Evolutionary conservation across 2,113 vertebrate species (phyloP).

Genomic region (Mus musculus): GRCm39 chr8:114819501-114820000

Average conservation of each 20-base stretch:
- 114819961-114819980: background rate
- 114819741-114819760: conserved; percentile 15
- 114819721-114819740: background rate
- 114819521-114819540: background rate
- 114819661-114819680: conserved; percentile 67
- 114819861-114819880: background rate
- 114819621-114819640: conserved; percentile 71
- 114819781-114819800: conserved; percentile 46
- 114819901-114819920: background rate
- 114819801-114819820: background rate
- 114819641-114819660: conserved; percentile 72
- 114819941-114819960: conserved; percentile 46
- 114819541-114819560: background rate
- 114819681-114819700: conserved; percentile 71
- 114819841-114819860: background rate
- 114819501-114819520: background rate
- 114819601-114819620: conserved; percentile 68
- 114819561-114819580: conserved; percentile 53
- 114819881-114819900: background rate
- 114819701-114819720: conserved; percentile 67
- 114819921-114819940: background rate
- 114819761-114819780: background rate
- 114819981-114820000: conserved; percentile 32
- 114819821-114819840: conserved; percentile 36
- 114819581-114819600: conserved; percentile 50